Conservation (phyloP, 1,140 invertebrate genomes). For the Laupala kohalensis region DNA sequence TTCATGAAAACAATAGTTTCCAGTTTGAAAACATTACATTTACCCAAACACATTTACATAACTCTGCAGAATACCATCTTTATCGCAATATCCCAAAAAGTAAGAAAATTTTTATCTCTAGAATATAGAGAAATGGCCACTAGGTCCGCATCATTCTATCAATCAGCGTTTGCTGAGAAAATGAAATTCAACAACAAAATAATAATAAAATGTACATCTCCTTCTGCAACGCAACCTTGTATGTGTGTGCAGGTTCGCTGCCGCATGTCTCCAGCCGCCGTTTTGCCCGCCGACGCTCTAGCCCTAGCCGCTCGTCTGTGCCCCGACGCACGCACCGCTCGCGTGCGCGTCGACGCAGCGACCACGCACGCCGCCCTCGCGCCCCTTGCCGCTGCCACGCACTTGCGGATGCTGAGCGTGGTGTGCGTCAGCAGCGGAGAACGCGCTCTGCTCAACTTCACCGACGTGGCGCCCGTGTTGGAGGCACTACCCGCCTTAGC, state of each 20-base stretch:
- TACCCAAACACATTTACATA: no score
- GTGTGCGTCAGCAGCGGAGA: constrained; percentile 24
- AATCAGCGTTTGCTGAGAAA: no score
- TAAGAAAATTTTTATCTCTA: no score
- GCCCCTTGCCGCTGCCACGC: constrained; percentile 15
- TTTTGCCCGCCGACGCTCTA: constrained; percentile 21
- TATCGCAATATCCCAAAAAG: no score
- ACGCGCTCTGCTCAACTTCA: constrained; percentile 20
- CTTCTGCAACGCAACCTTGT: no score
- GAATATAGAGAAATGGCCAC: no score
- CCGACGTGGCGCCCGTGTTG: constrained; percentile 20
- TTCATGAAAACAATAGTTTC: no score
- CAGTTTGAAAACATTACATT: no score
- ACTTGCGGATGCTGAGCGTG: constrained; percentile 20
- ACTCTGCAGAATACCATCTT: no score
- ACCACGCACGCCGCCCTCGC: constrained; percentile 22
- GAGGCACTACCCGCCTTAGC: constrained; percentile 17
- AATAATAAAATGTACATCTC: no score
- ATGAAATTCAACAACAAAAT: no score
- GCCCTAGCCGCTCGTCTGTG: constrained; percentile 19
- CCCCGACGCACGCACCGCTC: constrained; percentile 17
- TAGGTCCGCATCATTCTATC: no score
- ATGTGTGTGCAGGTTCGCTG: constrained; percentile 17
- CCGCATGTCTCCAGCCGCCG: constrained; percentile 18
- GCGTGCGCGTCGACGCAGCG: constrained; percentile 20